Percentiles rank a stretch among this genome's conserved stretches.
These are phyloP conservation scores for Carterocephalus palaemon DNA, from an alignment of 2,888 invertebrate species.

Conservation along the genomic window DNA sequence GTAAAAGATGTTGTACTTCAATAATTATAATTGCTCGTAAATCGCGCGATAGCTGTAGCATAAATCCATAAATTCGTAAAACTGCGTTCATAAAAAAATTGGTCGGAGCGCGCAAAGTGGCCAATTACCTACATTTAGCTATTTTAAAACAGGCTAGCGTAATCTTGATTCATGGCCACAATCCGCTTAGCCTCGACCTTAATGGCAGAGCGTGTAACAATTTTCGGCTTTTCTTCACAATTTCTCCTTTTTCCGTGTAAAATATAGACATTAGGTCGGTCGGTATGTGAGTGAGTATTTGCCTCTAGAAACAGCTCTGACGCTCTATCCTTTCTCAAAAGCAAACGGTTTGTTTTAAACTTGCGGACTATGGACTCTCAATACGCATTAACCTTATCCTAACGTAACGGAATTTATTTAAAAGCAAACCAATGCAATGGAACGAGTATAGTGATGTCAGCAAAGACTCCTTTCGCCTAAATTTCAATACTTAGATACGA, in stretches of 20 bases:
- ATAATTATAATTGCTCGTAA: constrained; percentile 9
- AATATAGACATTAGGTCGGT: constrained; percentile 9
- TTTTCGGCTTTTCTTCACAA: constrained; percentile 23
- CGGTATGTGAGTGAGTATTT: too few relatives aligned
- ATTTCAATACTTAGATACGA: too few relatives aligned
- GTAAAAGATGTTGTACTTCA: constrained; percentile 5
- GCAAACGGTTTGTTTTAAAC: too few relatives aligned
- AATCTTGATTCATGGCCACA: constrained; percentile 25
- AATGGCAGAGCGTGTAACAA: constrained; percentile 25
- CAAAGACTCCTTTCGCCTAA: too few relatives aligned
- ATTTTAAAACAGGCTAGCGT: constrained; percentile 24
- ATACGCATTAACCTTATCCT: too few relatives aligned
- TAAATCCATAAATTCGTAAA: constrained; percentile 23
- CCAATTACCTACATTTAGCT: constrained; percentile 21
- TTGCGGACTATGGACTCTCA: too few relatives aligned
- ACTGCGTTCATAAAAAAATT: constrained; percentile 17
- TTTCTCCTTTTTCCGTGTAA: constrained; percentile 5
- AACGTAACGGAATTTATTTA: too few relatives aligned
- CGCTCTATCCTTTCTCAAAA: too few relatives aligned
- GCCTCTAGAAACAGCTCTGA: too few relatives aligned
- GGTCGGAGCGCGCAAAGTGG: constrained; percentile 12
- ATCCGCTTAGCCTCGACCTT: constrained; percentile 24
- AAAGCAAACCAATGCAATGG: too few relatives aligned
- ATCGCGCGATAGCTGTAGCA: constrained; percentile 5
- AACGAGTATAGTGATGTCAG: too few relatives aligned